phyloP scores from a whole-genome alignment of 2,888 invertebrate species.

The Parnassius glacialis region DNA sequence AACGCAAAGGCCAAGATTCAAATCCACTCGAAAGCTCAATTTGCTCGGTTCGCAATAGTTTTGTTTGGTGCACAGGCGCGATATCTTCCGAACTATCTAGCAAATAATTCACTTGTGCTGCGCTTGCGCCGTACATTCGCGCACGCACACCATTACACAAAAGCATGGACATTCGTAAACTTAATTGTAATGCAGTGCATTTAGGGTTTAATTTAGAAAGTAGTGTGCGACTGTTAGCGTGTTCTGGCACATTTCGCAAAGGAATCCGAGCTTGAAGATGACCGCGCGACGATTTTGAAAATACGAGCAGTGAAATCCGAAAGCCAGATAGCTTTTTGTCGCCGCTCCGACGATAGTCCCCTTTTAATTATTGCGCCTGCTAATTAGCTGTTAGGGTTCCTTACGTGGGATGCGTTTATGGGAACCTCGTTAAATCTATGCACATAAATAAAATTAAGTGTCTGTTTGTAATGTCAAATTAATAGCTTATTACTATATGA shows the following conservation, averaged over 20 bases:
- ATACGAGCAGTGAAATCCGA: constrained; percentile 73
- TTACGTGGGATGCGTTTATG: constrained; percentile 3
- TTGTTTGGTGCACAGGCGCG: constrained; percentile 60
- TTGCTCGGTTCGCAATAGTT: constrained; percentile 68
- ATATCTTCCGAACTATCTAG: constrained; percentile 71
- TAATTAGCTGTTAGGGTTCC: constrained; percentile 63
- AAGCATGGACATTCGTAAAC: constrained; percentile 13
- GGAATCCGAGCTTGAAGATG: constrained; percentile 59
- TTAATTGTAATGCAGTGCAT: constrained; percentile 11
- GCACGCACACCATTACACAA: constrained; percentile 20
- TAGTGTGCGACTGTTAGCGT: constrained; percentile 23
- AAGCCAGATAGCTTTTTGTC: constrained; percentile 68
- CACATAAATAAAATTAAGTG: too few relatives aligned
- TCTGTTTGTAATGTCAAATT: too few relatives aligned
- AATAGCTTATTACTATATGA: too few relatives aligned
- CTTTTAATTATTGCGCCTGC: constrained; percentile 66
- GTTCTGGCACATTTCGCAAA: constrained; percentile 33
- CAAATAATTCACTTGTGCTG: constrained; percentile 61
- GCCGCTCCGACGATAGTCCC: constrained; percentile 54
- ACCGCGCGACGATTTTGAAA: constrained; percentile 71
- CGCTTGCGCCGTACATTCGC: constrained; percentile 33
- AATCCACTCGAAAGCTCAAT: constrained; percentile 61
- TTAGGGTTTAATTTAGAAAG: constrained; percentile 29
- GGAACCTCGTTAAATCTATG: neutral
- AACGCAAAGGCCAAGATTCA: constrained; percentile 43